These are phyloP conservation scores for Ptychochromis oligacanthus DNA, from an alignment of 2,113 vertebrate genomes.

Conservation along the genomic window DNA sequence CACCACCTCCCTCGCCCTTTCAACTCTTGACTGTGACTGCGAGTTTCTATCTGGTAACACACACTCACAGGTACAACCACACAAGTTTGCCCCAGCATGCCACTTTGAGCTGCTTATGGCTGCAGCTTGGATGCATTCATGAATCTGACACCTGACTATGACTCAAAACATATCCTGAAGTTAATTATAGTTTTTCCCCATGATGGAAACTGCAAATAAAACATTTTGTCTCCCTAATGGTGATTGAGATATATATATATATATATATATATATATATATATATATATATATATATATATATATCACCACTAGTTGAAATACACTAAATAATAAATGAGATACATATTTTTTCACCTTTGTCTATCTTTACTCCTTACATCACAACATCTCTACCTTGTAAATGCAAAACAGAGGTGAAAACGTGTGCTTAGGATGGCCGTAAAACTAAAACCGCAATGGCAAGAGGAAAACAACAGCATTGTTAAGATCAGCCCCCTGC, in stretches of 20 bases:
- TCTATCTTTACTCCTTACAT: constrained; percentile 34
- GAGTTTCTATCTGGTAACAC: constrained; percentile 46
- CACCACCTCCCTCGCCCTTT: constrained; percentile 66
- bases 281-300: background rate
- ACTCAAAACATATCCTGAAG: background rate
- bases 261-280: background rate
- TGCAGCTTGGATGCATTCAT: constrained; percentile 9
- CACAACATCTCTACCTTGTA: constrained; percentile 30
- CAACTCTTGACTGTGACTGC: constrained; percentile 59
- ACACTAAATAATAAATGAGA: constrained; percentile 37
- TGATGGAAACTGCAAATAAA: constrained; percentile 1
- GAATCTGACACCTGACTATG: constrained; percentile 56
- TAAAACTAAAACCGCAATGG: constrained; percentile 67
- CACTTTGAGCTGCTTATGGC: constrained; percentile 22
- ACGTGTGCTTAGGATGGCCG: constrained; percentile 44
- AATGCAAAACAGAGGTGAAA: constrained; percentile 60
- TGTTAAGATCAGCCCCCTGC: constrained; percentile 67
- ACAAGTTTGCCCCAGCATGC: constrained; percentile 39
- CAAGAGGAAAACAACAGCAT: constrained; percentile 71
- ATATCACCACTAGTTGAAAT: background rate
- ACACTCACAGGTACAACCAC: constrained; percentile 53
- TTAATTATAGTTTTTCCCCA: background rate
- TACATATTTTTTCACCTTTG: constrained; percentile 39
- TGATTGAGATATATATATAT: background rate
- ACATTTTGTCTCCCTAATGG: background rate